A percentile compares a stretch with the other conserved stretches of the same genome.
Conservation (phyloP, 2,888 invertebrate species). For the Furcula furcula region DNA sequence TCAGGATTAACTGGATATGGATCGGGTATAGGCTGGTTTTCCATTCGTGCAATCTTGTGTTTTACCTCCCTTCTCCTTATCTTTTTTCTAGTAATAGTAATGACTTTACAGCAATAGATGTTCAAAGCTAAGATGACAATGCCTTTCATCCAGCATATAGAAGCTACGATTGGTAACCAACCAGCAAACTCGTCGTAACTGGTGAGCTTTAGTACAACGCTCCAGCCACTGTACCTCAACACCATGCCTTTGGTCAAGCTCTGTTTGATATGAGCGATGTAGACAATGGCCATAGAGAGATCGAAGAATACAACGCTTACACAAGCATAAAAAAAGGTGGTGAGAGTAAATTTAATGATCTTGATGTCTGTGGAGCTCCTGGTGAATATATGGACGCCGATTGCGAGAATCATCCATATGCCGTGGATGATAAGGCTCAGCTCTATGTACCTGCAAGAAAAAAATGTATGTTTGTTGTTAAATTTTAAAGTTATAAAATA, state of each 20-base stretch:
- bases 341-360: conserved; percentile 34
- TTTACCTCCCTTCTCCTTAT: conserved; percentile 43
- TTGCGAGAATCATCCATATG: conserved; percentile 46
- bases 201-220: conserved; percentile 41
- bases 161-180: conserved; percentile 58
- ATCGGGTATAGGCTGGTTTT: conserved; percentile 50
- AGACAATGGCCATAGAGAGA: conserved; percentile 60
- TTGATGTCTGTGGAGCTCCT: conserved; percentile 17
- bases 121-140: conserved; percentile 46
- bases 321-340: conserved; percentile 36
- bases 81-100: conserved; percentile 31
- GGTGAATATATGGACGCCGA: conserved; percentile 30
- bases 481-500: no score
- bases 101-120: conserved; percentile 44
- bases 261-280: conserved; percentile 60
- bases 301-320: conserved; percentile 48
- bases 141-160: conserved; percentile 56
- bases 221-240: conserved; percentile 62
- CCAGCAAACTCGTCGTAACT: conserved; percentile 55
- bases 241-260: conserved; percentile 64
- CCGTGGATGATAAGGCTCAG: conserved; percentile 45
- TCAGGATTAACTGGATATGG: conserved; percentile 32
- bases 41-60: conserved; percentile 22
- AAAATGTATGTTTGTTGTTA: no score
- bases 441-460: conserved; percentile 57